phyloP scores from a whole-genome alignment of 2,113 vertebrate species.

The Piliocolobus tephrosceles region DNA sequence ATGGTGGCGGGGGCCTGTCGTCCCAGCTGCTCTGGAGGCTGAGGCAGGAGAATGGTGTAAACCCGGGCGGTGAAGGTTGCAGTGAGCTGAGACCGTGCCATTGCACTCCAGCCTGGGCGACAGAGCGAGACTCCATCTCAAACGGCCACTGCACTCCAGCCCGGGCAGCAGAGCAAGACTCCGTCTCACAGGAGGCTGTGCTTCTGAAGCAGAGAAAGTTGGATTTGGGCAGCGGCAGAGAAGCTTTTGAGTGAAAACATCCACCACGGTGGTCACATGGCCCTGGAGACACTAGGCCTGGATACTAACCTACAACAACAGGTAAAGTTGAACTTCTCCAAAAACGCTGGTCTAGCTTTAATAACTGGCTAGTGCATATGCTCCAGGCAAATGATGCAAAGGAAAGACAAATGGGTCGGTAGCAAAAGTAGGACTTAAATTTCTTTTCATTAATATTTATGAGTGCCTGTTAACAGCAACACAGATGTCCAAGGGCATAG shows the following conservation, averaged over 20 bases:
- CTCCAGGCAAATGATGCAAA: conserved; percentile 15
- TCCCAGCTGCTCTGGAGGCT: no score
- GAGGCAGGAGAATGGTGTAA: no score
- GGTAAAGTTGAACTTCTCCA: neutral
- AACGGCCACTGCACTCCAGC: no score
- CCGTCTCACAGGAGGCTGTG: neutral
- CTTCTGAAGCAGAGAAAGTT: neutral
- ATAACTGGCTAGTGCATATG: neutral
- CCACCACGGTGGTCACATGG: neutral
- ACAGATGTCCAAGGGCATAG: neutral
- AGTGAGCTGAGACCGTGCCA: no score
- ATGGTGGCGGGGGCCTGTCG: no score
- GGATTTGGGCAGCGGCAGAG: neutral
- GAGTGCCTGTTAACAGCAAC: conserved; percentile 28
- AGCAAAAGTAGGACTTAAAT: neutral
- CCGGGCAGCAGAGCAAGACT: no score
- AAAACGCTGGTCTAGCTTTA: neutral
- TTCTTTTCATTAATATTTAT: conserved; percentile 47
- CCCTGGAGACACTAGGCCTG: conserved; percentile 16
- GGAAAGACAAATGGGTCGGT: conserved; percentile 50
- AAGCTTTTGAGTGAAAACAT: neutral
- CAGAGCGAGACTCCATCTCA: no score
- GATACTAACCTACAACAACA: neutral
- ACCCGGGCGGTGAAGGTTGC: no score
- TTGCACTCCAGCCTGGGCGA: no score